Evolutionary conservation across 2,113 vertebrate species (phyloP).

Genomic region (Elaphurus davidianus): DNA sequence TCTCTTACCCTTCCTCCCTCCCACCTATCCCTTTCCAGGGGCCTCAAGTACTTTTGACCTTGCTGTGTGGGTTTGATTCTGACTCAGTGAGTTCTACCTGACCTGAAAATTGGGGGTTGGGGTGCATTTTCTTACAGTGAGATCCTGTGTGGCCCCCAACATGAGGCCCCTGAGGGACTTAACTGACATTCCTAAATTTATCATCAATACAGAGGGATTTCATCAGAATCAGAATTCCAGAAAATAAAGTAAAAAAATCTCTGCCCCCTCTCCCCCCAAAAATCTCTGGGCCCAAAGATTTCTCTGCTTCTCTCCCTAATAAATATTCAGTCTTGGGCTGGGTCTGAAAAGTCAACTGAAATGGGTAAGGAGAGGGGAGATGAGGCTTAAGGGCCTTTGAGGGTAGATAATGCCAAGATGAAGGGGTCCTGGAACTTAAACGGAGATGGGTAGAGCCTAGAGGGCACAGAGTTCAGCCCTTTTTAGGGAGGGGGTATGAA

Average conservation of each 20-base stretch:
- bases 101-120: background rate
- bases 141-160: background rate
- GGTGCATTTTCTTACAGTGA: background rate
- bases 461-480: too few relatives aligned
- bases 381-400: background rate
- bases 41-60: background rate
- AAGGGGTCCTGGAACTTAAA: background rate
- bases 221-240: background rate
- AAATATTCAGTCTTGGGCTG: background rate
- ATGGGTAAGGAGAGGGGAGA: background rate
- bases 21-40: background rate
- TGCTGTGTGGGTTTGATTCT: background rate
- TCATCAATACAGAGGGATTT: background rate
- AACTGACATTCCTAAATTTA: background rate
- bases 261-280: rapidly evolving
- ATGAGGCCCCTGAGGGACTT: background rate
- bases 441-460: background rate
- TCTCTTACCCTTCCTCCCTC: background rate
- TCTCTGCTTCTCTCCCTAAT: background rate
- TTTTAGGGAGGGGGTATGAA: too few relatives aligned
- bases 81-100: background rate
- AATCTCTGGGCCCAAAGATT: background rate
- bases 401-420: background rate
- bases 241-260: background rate
- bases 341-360: background rate